Base-by-base conservation (phyloP, 2,113 vertebrate genomes). In the Calyptommatus sinebrachiatus region DNA sequence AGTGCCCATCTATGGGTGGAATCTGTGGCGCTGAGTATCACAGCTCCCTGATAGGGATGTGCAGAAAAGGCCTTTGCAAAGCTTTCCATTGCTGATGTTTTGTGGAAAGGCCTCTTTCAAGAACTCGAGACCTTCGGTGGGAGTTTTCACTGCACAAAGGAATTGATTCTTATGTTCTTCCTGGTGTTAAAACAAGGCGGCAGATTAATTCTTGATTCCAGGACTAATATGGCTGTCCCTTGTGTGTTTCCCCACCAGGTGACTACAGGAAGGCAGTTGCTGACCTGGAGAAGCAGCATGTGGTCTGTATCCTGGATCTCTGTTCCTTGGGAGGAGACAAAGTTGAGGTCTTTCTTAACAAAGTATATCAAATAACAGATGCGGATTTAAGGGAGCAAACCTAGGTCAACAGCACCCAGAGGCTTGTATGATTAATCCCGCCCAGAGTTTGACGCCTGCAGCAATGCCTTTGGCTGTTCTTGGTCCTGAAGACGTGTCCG, bases 291-390 rank as follows among this genome's bases (percentile, higher is more conserved):
- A 91, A 85, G 67, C 78, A 78, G 3, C 94, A 91, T 14, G 86
- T 97, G 1, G 87, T 97, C 77, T 94, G 94, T 76, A 78, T 97
- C 82, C 86, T 97, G 85, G 96, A 97, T 83, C 79, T 96, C 60
- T 97, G 94, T 89, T 94, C 93, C 85, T 92, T 97, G 41, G 95
- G 93, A 61, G 93, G 90, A 85, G 87, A 94, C 66, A 86, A 91
- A 81, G 85, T 95, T 41, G 96, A 98, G 88, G 92, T 96, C 66
- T 85, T 93, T 81, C 90, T 97, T 87, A 94, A 90, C 83, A 96
- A 94, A 90, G 85, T 97, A 35, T 97, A 97, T 89, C 92, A 80
- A 29, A 81, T 82, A 69, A 28, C 92, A 61, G 84, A 90, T 0
- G 91, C 89, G 8, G 69, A 73, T 62, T 35, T 78, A n/a, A 41